phyloP scores from a whole-genome alignment of 2,113 vertebrate species.

The Daphoenositta chrysoptera region DNA sequence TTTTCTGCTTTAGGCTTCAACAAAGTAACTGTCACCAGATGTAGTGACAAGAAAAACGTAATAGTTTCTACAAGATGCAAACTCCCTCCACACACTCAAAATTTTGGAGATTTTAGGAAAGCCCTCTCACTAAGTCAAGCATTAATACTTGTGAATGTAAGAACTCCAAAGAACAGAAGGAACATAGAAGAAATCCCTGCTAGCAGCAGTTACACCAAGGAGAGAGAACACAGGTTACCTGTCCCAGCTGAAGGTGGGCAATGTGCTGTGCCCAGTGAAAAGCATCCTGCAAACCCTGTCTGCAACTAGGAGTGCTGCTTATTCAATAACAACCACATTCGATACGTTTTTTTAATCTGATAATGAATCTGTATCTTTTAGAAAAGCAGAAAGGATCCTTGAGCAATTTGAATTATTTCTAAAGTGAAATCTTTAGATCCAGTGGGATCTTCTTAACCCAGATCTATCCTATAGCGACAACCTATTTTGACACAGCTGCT shows the following conservation, averaged over 20 bases:
- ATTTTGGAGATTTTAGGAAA: not conserved
- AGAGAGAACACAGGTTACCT: not conserved
- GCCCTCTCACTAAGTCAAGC: not conserved
- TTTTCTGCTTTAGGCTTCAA: not conserved
- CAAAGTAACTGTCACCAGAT: not conserved
- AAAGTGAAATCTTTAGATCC: constrained; percentile 30
- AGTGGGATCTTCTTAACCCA: constrained; percentile 48
- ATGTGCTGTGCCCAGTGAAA: not conserved
- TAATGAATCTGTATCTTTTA: not conserved
- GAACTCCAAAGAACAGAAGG: not conserved
- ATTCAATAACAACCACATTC: not conserved
- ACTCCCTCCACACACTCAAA: not conserved
- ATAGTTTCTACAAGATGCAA: not conserved
- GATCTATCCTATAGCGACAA: constrained; percentile 28
- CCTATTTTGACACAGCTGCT: constrained; percentile 50
- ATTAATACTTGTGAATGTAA: not conserved
- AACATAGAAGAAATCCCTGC: not conserved
- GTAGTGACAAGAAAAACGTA: not conserved
- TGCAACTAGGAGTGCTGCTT: not conserved
- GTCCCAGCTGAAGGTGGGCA: not conserved
- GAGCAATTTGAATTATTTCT: not conserved
- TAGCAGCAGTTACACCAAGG: not conserved
- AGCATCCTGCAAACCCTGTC: not conserved
- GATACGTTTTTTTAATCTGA: not conserved
- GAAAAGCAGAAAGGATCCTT: not conserved